These are phyloP conservation scores for Drosophila borborema DNA, from an alignment of 2,888 invertebrate species.

Conservation along the genomic window DNA sequence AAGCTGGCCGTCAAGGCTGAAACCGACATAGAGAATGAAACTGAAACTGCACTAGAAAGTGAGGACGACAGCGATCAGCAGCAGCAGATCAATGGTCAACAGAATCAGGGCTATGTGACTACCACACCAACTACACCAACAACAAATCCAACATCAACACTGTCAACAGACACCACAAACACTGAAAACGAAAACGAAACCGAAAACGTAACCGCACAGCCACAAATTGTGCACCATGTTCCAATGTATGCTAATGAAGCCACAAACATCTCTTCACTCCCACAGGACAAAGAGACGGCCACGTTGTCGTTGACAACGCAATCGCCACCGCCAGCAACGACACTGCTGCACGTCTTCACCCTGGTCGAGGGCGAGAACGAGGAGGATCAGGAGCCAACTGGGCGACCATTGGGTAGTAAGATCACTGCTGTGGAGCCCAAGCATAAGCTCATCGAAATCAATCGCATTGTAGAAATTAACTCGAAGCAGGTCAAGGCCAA, in stretches of 20 bases:
- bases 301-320: slow-evolving; percentile 55
- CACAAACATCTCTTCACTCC: slow-evolving; percentile 76
- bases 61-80: slow-evolving; percentile 46
- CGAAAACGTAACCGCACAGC: slow-evolving; percentile 56
- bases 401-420: slow-evolving; percentile 33
- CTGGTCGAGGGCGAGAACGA: slow-evolving; percentile 76
- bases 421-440: slow-evolving; percentile 66
- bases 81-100: slow-evolving; percentile 22
- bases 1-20: slow-evolving; percentile 58
- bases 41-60: slow-evolving; percentile 32
- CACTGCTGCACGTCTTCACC: slow-evolving; percentile 86
- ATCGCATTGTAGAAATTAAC: slow-evolving; percentile 89
- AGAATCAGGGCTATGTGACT: slow-evolving; percentile 75
- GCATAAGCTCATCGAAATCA: slow-evolving; percentile 89
- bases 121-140: slow-evolving; percentile 75
- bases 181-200: slow-evolving; percentile 41
- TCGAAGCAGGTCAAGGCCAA: slow-evolving; percentile 88
- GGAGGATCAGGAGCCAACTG: slow-evolving; percentile 38
- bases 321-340: slow-evolving; percentile 80
- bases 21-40: slow-evolving; percentile 50
- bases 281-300: slow-evolving; percentile 67
- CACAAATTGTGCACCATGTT: slow-evolving; percentile 34
- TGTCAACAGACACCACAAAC: slow-evolving; percentile 56
- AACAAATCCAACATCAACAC: slow-evolving; percentile 51
- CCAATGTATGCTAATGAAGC: slow-evolving; percentile 75